A percentile compares a stretch with the other conserved stretches of the same genome.
Evolutionary conservation across 2,797 vertebrate genomes (phyloP).

Genomic region (Orestias chungarensis): DNA sequence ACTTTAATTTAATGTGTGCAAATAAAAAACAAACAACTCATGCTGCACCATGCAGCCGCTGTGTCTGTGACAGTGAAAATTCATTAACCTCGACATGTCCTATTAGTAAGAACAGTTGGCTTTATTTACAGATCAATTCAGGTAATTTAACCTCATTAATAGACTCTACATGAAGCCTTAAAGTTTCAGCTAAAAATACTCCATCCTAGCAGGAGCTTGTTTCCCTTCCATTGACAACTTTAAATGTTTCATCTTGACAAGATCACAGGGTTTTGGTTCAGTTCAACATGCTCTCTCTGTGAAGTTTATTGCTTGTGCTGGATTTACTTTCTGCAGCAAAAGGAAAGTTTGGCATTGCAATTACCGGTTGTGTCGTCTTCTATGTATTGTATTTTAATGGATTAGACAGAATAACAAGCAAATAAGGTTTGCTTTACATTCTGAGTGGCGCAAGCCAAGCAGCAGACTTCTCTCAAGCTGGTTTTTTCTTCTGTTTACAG

Average conservation of each 20-base stretch:
- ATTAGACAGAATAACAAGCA: neutral
- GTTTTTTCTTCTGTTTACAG: neutral
- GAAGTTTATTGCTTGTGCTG: constrained; percentile 16
- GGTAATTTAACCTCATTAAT: neutral
- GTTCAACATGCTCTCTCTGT: constrained; percentile 8
- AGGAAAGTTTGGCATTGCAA: constrained; percentile 23
- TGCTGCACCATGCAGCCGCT: neutral
- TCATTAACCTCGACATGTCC: neutral
- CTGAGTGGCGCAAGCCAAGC: too few species aligned
- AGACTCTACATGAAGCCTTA: neutral
- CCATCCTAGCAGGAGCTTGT: constrained; percentile 15
- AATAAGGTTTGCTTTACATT: neutral
- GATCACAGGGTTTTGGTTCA: constrained; percentile 14
- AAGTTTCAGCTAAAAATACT: too few species aligned
- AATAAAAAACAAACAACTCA: neutral
- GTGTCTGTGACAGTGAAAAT: neutral
- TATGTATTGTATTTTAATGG: constrained; percentile 11
- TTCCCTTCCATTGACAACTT: constrained; percentile 7
- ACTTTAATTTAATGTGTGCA: neutral
- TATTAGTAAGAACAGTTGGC: neutral
- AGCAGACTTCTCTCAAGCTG: too few species aligned
- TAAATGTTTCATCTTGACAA: constrained; percentile 25
- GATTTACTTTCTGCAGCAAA: constrained; percentile 37
- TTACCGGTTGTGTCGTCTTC: neutral
- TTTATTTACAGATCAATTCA: neutral